Evolutionary conservation across 2,797 vertebrate genomes (phyloP).

Genomic region (Diglossa cyanea): DNA sequence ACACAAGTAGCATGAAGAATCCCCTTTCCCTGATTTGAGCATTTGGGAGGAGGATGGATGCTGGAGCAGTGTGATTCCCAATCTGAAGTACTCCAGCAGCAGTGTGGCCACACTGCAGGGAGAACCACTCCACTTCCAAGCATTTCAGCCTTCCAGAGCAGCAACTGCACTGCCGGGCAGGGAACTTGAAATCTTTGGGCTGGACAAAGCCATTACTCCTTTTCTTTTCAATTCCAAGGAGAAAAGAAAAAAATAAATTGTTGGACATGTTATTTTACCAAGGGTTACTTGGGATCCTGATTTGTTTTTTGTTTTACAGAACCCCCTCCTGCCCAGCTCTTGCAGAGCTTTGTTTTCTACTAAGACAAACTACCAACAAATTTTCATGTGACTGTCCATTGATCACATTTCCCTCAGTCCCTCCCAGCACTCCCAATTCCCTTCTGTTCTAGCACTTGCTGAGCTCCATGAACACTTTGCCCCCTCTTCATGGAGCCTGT

Average conservation of each 20-base stretch:
- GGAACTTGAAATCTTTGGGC: not conserved
- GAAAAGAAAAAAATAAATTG: not conserved
- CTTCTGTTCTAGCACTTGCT: not conserved
- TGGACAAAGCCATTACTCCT: not conserved
- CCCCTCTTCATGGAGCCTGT: not conserved
- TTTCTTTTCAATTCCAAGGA: not conserved
- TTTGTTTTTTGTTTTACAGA: not conserved
- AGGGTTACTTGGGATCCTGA: not conserved
- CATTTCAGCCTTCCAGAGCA: not conserved
- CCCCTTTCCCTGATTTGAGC: not conserved
- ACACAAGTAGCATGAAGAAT: fast-evolving
- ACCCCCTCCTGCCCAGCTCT: not conserved
- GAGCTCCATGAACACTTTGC: not conserved
- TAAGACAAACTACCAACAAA: not conserved
- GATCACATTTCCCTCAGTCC: not conserved
- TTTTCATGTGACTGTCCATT: fast-evolving
- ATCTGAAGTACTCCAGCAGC: not conserved
- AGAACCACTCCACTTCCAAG: not conserved
- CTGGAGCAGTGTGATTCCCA: fast-evolving
- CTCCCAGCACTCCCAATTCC: not conserved
- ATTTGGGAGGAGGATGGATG: not conserved
- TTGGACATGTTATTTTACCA: not conserved
- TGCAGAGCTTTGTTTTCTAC: not conserved
- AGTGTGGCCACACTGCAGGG: not conserved
- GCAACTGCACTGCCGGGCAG: not conserved